These are phyloP conservation scores for Temnothorax rugatulus DNA, from an alignment of 2,888 invertebrate species.

Conservation along the genomic window DNA sequence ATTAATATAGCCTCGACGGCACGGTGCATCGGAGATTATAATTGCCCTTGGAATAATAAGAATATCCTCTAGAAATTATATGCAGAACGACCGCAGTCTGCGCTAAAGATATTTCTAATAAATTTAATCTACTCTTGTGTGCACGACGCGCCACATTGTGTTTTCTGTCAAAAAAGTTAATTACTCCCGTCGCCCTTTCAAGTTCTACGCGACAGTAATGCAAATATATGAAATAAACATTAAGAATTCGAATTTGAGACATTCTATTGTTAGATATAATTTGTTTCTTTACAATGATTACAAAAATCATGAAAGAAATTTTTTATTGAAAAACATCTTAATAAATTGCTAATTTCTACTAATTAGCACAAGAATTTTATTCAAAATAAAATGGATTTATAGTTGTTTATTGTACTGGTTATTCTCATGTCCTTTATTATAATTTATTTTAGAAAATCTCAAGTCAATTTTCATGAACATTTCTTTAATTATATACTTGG, in stretches of 20 bases:
- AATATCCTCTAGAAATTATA: slow-evolving; percentile 74
- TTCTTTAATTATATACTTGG: slow-evolving; percentile 8
- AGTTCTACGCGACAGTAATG: not conserved
- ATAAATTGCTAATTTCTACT: not conserved
- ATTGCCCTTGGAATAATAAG: slow-evolving; percentile 76
- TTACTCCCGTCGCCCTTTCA: slow-evolving; percentile 42
- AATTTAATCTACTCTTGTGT: slow-evolving; percentile 62
- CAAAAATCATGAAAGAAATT: not conserved
- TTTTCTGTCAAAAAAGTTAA: slow-evolving; percentile 55
- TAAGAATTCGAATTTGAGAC: not conserved
- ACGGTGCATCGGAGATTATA: slow-evolving; percentile 75
- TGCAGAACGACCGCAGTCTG: slow-evolving; percentile 42
- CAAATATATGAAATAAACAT: slow-evolving; percentile 22
- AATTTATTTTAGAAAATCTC: slow-evolving; percentile 1
- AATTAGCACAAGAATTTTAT: not conserved
- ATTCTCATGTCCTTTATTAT: not conserved
- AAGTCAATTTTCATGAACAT: slow-evolving; percentile 17
- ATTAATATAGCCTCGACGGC: slow-evolving; percentile 78
- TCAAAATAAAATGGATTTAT: not conserved
- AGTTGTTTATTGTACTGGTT: not conserved
- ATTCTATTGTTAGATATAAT: not conserved
- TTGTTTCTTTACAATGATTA: not conserved
- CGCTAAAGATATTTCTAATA: slow-evolving; percentile 71
- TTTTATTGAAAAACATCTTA: not conserved
- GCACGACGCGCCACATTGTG: slow-evolving; percentile 44